Base-by-base conservation (phyloP, 2,113 vertebrate genomes). In the Sinocyclocheilus rhinocerous region DNA sequence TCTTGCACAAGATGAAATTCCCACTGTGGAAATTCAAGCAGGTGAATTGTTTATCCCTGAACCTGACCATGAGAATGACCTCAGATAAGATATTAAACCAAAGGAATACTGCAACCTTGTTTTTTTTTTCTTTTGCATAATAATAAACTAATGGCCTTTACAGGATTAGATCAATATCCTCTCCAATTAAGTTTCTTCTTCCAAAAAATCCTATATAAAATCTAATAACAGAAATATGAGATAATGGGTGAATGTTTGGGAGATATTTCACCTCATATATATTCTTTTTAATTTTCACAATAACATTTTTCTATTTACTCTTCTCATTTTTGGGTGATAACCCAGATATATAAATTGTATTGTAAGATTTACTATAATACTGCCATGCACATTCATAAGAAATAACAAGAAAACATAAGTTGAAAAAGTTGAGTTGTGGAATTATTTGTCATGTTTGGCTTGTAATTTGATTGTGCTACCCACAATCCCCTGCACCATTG, bases 41-140 rank as follows among this genome's bases (percentile, higher is more conserved):
- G 95, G 95, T 92, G 79, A 88, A 63, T 42, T 24, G 59, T 50
- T 22, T 52, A 12, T 65, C 36, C 29, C 5, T 39, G n/a, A n/a
- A n/a, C n/a, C n/a, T n/a, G n/a, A n/a, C n/a, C n/a, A n/a, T n/a
- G 8, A 84, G 9, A 55, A 9, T 45, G 13, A n/a, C 13, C 78
- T 78, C 20, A 76, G 63, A 82, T 48, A 84, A 67, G 12, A 52
- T 42, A 36, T 63, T 78, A 11, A 42, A n/a, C 15, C 18, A 20
- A 16, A 78, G 9, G 59, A 8, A 11, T 24, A 29, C 24, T 29
- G 63, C 63, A 63, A 11, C 59, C 48, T 5, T 52, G 50, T 18
- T 0, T 20, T 55, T 18, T 55, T n/a, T 15, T 12, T 45, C 4
- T 13, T 50, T 50, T 50, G 48, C 3, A 36, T 29, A 69, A 18